Evolutionary conservation across 1,140 invertebrate species (phyloP).

Genomic region (Cydia amplana): DNA sequence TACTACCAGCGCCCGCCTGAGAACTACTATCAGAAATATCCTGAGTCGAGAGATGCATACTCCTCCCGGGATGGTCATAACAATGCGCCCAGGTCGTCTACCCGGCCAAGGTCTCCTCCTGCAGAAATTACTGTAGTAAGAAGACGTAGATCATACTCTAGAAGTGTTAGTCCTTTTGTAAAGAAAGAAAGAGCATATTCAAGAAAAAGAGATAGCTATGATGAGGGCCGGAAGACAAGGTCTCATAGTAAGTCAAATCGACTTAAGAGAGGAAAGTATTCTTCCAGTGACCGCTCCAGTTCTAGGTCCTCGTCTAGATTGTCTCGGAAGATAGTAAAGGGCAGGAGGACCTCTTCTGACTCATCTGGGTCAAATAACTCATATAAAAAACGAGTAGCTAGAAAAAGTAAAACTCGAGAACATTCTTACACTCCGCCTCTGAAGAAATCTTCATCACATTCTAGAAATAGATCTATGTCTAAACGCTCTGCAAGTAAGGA

Average conservation of each 20-base stretch:
- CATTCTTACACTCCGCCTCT: constrained; percentile 55
- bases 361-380: constrained; percentile 59
- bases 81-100: constrained; percentile 43
- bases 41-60: constrained; percentile 47
- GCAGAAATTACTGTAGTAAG: constrained; percentile 43
- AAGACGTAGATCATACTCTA: constrained; percentile 51
- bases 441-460: constrained; percentile 51
- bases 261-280: constrained; percentile 50
- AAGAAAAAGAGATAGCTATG: constrained; percentile 61
- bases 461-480: constrained; percentile 41
- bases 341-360: constrained; percentile 51
- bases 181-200: constrained; percentile 56
- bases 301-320: constrained; percentile 50
- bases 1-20: constrained; percentile 61
- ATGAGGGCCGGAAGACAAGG: constrained; percentile 46
- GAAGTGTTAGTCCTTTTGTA: constrained; percentile 62
- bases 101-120: constrained; percentile 50
- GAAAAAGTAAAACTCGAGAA: constrained; percentile 41
- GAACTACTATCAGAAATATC: constrained; percentile 56
- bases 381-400: constrained; percentile 52
- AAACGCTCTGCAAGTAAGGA: constrained; percentile 46
- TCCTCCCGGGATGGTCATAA: constrained; percentile 50
- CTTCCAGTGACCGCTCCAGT: constrained; percentile 42
- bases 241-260: constrained; percentile 53
- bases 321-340: constrained; percentile 49